Base-by-base conservation (phyloP, 2,113 vertebrate species). In the Prionailurus bengalensis region DNA sequence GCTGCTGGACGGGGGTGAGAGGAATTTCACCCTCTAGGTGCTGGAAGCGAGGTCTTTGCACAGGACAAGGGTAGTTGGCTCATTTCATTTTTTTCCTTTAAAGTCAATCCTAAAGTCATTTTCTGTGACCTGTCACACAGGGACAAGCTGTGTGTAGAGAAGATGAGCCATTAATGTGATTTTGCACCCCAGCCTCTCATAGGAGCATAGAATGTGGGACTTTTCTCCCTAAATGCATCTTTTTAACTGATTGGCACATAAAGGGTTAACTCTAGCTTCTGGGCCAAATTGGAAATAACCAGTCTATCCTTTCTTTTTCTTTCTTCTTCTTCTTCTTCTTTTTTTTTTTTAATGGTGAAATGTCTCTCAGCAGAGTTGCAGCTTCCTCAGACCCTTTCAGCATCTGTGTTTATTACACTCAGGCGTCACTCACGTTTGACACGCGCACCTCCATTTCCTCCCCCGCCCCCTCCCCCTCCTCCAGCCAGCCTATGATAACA, bases 241-340 rank as follows among this genome's bases (percentile, higher is more conserved):
- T 76, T 68, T 82, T 96, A 97, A 73, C 86, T 3, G 65, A 70
- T 73, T 1, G 29, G 97, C 80, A 51, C 0, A 29, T 91, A 85
- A 97, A 97, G 70, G 45, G 96, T 95, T 97, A 92, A 70, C 48
- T 29, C 86, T 95, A 89, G 80, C 78, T 96, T 92, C 95, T 93
- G 31, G 66, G 94, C 97, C 98, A 95, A 96, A 98, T 98, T 97
- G 95, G 97, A 98, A 98, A 97, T 98, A 98, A 98, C 98, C 98
- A 98, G 98, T 98, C 98, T 98, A 70, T 98, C 76, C 53, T 98
- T 96, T 97, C 94, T 97, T 98, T 95, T 95, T 96, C 16, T 48
- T 11, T 17, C 31, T 27, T 48, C 31, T 19, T 7, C 16, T 58
- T 58, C 3, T 63, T 11, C 9, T 19, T 25, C 21, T 8, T 15